Evolutionary conservation across 1,140 invertebrate genomes (phyloP), one percentile per base, ranked within the genome.

Genomic region (Fopius arisanus): DNA sequence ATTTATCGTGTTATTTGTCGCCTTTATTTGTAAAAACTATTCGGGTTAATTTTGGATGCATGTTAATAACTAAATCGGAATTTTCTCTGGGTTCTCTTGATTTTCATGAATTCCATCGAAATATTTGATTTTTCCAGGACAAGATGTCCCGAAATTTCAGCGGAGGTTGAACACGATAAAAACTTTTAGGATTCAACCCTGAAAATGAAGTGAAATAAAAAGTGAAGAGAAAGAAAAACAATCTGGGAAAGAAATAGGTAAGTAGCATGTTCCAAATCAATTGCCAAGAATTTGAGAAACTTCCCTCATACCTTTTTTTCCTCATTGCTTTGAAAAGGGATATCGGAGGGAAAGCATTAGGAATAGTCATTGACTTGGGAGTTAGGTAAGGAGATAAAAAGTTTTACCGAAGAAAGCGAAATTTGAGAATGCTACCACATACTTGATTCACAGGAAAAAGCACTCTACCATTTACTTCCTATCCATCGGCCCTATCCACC

Each of bases 331-430:
- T 3, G 2, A 28, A 59, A 28, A 28, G 19, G 23, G 23, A 59
- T 59, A 59, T 59, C 10, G 54, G 16, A 48, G 23, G 54, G 54
- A 59, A 59, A 23, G 54, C 19, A 59, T 59, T 59, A 14, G 19
- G 54, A 59, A 48, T 59, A 59, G 54, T 59, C 54, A 59, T 59
- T 59, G 54, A 28, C 21, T 59, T 59, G 21, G 54, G 23, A 59
- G 54, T 59, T 59, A 2, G 23, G 21, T 59, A 59, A 59, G 23
- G 54, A 26, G 54, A 59, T 59, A 28, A 59, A 59, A 59, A 59
- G 21, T 59, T 59, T 28, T 26, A 59, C 23, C 10, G 19, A 59
- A 59, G 54, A 26, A 26, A 59, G 54, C 7, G 23, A 59, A 59
- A 59, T 59, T 59, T 59, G 23, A 26, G 54, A 59, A 59, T 59